Conservation (phyloP, 1,140 invertebrate species). For the Anoplolepis gracilipes region DNA sequence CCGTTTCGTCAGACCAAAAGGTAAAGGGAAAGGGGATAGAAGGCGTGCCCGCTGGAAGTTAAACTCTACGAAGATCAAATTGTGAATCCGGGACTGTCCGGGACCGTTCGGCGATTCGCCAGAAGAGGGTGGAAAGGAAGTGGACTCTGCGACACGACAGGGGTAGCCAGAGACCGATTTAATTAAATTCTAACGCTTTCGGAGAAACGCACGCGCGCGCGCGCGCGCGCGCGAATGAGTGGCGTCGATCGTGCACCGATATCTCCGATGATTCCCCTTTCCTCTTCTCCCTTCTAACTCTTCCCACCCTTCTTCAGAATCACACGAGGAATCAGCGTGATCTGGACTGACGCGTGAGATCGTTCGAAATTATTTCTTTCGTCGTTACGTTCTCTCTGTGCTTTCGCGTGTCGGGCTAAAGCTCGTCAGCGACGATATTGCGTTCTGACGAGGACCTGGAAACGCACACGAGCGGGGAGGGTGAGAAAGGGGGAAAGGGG, state of each 20-base stretch:
- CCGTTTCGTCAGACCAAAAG: conserved; percentile 75
- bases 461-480: not conserved
- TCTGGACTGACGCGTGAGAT: not conserved
- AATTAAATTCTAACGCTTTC: conserved; percentile 85
- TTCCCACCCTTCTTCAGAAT: not conserved
- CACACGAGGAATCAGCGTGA: not conserved
- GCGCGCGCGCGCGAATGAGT: conserved; percentile 52
- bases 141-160: conserved; percentile 47
- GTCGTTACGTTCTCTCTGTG: conserved; percentile 27
- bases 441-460: conserved; percentile 34
- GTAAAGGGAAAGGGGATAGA: not conserved
- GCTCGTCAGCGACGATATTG: conserved; percentile 53
- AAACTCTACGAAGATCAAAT: conserved; percentile 81
- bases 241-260: conserved; percentile 67
- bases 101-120: conserved; percentile 67
- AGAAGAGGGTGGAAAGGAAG: conserved; percentile 50
- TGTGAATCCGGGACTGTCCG: conserved; percentile 74
- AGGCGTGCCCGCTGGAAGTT: conserved; percentile 65
- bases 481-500: not conserved
- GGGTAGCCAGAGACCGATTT: conserved; percentile 73
- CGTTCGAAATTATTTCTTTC: conserved; percentile 51
- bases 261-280: not conserved
- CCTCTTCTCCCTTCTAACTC: no score
- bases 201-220: conserved; percentile 61
- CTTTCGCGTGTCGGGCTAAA: conserved; percentile 36